Evolutionary conservation across 2,888 invertebrate genomes (phyloP).

Genomic region (Synanthedon vespiformis): DNA sequence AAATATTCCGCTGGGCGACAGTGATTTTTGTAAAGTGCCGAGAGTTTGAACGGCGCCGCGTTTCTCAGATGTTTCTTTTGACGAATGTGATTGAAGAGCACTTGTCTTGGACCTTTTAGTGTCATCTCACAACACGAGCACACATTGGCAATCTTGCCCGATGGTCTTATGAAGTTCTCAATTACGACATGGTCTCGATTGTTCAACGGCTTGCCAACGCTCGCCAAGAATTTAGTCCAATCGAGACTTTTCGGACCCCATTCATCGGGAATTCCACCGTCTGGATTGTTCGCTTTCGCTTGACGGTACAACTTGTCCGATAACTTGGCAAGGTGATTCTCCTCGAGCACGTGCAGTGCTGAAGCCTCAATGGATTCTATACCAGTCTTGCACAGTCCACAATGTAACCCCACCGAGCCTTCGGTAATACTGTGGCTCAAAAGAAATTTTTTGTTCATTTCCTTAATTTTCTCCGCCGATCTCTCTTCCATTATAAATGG

Average conservation of each 20-base stretch:
- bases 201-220: slow-evolving; percentile 51
- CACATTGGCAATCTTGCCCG: slow-evolving; percentile 53
- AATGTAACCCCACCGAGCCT: slow-evolving; percentile 25
- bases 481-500: slow-evolving; percentile 37
- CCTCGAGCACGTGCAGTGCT: slow-evolving; percentile 50
- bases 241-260: slow-evolving; percentile 61
- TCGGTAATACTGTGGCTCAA: slow-evolving; percentile 32
- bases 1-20: slow-evolving; percentile 56
- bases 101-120: slow-evolving; percentile 55
- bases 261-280: slow-evolving; percentile 49
- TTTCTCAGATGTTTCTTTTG: slow-evolving; percentile 62
- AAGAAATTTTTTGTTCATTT: slow-evolving; percentile 49
- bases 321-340: slow-evolving; percentile 47
- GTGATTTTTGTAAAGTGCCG: slow-evolving; percentile 47
- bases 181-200: slow-evolving; percentile 53
- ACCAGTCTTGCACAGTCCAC: slow-evolving; percentile 36
- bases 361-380: slow-evolving; percentile 38
- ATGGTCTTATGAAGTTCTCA: slow-evolving; percentile 58
- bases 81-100: slow-evolving; percentile 58
- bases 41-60: slow-evolving; percentile 51
- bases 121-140: slow-evolving; percentile 61
- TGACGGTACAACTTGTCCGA: slow-evolving; percentile 51
- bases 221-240: slow-evolving; percentile 58
- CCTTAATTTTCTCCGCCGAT: slow-evolving; percentile 42
- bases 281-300: slow-evolving; percentile 37